Evolutionary conservation across 2,797 vertebrate species (phyloP).

Genomic region (Cyclura pinguis): DNA sequence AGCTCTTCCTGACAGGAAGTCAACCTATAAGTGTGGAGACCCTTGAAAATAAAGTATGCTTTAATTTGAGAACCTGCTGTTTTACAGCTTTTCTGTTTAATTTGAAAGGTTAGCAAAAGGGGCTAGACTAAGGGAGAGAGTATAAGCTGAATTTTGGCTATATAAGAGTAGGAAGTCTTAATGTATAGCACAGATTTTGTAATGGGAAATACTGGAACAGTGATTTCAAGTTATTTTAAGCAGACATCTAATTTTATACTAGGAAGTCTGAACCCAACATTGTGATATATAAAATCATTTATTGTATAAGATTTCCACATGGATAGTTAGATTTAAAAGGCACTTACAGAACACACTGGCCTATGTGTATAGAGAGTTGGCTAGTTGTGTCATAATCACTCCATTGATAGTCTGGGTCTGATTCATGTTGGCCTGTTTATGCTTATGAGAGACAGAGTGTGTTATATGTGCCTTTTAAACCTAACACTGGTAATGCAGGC

Average conservation of each 20-base stretch:
- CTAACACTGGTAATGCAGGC: background rate
- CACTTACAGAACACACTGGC: too few relatives aligned
- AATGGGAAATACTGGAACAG: conserved; percentile 27
- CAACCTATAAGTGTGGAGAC: conserved; percentile 85
- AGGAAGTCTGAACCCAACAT: too few relatives aligned
- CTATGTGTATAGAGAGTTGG: background rate
- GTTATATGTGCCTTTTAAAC: background rate
- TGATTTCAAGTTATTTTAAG: conserved; percentile 12
- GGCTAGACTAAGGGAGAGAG: conserved; percentile 57
- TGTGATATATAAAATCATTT: background rate
- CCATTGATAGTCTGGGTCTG: background rate
- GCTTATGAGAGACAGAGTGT: background rate
- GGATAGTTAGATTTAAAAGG: background rate
- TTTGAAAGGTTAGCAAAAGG: conserved; percentile 73
- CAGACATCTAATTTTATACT: background rate
- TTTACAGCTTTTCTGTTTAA: conserved; percentile 83
- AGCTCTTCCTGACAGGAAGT: conserved; percentile 96
- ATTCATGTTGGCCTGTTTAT: background rate
- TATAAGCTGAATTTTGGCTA: conserved; percentile 11
- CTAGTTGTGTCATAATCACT: background rate
- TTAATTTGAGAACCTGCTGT: conserved; percentile 87
- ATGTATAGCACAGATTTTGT: conserved; percentile 32
- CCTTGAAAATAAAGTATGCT: conserved; percentile 89
- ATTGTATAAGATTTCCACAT: background rate
- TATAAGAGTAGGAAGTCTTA: conserved; percentile 64